Conservation (phyloP, 2,113 vertebrate species). For the Pionites leucogaster region DNA sequence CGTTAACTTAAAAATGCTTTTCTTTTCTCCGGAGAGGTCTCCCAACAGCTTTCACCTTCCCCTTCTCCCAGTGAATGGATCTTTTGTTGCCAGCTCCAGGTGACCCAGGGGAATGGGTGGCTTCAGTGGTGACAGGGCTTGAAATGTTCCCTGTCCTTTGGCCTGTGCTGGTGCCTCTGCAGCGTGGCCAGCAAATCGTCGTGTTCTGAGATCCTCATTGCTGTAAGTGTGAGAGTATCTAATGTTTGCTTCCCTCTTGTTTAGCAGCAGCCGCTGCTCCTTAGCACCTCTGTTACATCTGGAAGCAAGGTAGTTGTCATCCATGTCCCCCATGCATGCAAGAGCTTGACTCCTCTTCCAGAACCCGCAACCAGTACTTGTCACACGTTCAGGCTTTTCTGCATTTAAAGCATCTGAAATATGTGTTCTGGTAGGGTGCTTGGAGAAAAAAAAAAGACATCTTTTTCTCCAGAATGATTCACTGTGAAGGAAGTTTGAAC, state of each 20-base stretch:
- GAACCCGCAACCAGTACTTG: neutral
- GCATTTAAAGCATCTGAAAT: neutral
- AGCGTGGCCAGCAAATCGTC: neutral
- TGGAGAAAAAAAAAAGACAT: neutral
- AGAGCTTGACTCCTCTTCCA: neutral
- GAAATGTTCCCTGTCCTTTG: neutral
- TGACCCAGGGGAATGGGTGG: neutral
- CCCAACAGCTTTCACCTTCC: neutral
- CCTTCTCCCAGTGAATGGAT: neutral
- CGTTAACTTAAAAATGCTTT: neutral
- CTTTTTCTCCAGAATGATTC: conserved; percentile 26
- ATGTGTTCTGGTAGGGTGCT: neutral
- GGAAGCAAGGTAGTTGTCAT: neutral
- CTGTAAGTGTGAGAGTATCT: neutral
- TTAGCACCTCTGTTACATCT: neutral
- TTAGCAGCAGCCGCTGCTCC: neutral
- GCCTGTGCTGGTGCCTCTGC: neutral
- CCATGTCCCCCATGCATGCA: rapidly evolving
- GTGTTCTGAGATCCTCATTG: neutral
- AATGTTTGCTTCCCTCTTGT: neutral
- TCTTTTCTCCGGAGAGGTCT: neutral
- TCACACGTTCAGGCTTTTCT: neutral
- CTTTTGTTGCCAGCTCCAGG: neutral
- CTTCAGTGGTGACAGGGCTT: neutral
- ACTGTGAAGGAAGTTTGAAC: neutral